A percentile compares a stretch with the other conserved stretches of the same genome.
Evolutionary conservation across 1,140 invertebrate species (phyloP).

Genomic region (Patella vulgata): DNA sequence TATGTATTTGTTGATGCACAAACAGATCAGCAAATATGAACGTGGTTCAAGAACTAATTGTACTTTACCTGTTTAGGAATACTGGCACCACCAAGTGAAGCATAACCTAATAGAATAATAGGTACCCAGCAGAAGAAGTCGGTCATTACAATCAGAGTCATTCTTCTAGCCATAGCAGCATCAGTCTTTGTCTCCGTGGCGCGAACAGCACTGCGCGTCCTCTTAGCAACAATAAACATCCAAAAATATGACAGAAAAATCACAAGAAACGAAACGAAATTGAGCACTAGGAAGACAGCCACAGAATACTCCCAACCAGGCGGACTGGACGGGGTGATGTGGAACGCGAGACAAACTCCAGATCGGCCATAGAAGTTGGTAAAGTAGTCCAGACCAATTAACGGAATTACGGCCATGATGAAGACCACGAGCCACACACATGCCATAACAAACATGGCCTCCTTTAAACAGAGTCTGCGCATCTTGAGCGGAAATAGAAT

Average conservation of each 20-base stretch:
- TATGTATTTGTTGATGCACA: no score
- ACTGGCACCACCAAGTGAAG: slow-evolving; percentile 67
- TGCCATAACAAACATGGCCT: slow-evolving; percentile 67
- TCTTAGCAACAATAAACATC: slow-evolving; percentile 71
- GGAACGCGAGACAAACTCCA: slow-evolving; percentile 72
- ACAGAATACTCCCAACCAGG: slow-evolving; percentile 74
- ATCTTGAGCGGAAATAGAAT: slow-evolving; percentile 71
- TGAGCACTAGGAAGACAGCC: slow-evolving; percentile 71
- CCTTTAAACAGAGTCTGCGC: slow-evolving; percentile 62
- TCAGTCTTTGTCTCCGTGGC: slow-evolving; percentile 63
- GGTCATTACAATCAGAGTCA: slow-evolving; percentile 72
- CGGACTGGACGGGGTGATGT: slow-evolving; percentile 71
- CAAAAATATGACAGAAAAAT: slow-evolving; percentile 71
- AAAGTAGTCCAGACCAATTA: slow-evolving; percentile 68
- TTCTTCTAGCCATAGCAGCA: slow-evolving; percentile 70
- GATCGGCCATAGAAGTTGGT: slow-evolving; percentile 72
- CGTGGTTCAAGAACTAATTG: no score
- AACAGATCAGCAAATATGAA: no score
- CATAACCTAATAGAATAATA: slow-evolving; percentile 69
- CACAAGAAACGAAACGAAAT: slow-evolving; percentile 70
- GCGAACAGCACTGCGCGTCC: slow-evolving; percentile 67
- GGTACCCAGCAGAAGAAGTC: slow-evolving; percentile 73
- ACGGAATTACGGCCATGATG: slow-evolving; percentile 67
- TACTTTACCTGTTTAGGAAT: slow-evolving; percentile 69
- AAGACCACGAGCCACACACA: slow-evolving; percentile 68